Percentiles rank a stretch among this genome's conserved stretches.
These are phyloP conservation scores for Agrilus mali DNA, from an alignment of 2,888 invertebrate genomes.

Conservation along the genomic window DNA sequence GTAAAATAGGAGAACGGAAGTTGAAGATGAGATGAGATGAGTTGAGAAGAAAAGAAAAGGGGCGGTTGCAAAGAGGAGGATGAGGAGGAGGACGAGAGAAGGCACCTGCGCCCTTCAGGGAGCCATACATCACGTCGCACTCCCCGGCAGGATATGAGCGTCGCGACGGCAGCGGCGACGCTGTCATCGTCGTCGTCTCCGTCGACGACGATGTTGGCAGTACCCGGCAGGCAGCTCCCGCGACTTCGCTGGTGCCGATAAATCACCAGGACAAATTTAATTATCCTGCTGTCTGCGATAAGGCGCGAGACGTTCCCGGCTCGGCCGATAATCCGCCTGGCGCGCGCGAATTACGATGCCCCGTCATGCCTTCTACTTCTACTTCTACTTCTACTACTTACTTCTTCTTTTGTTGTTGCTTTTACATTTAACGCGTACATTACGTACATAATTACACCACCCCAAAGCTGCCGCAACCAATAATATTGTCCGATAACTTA, in stretches of 20 bases:
- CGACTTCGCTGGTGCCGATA: conserved; percentile 31
- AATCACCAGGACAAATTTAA: conserved; percentile 46
- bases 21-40: no score
- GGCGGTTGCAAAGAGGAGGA: conserved; percentile 16
- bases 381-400: background rate
- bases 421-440: background rate
- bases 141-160: conserved; percentile 8
- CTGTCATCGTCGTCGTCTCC: no score
- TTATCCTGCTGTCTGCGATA: conserved; percentile 44
- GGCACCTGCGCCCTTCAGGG: conserved; percentile 27
- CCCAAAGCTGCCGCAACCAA: conserved; percentile 5
- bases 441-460: background rate
- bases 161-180: conserved; percentile 16
- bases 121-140: conserved; percentile 29
- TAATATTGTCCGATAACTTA: background rate
- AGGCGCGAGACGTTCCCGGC: conserved; percentile 23
- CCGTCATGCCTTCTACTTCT: background rate
- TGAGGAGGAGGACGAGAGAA: conserved; percentile 17
- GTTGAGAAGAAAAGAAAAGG: background rate
- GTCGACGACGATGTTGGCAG: conserved; percentile 23
- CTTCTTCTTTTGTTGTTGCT: background rate
- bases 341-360: background rate
- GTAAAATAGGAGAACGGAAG: no score
- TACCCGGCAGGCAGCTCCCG: conserved; percentile 23
- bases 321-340: background rate